These are phyloP conservation scores for Harpalus rubripes DNA, from an alignment of 2,888 invertebrate species.

Conservation along the genomic window DNA sequence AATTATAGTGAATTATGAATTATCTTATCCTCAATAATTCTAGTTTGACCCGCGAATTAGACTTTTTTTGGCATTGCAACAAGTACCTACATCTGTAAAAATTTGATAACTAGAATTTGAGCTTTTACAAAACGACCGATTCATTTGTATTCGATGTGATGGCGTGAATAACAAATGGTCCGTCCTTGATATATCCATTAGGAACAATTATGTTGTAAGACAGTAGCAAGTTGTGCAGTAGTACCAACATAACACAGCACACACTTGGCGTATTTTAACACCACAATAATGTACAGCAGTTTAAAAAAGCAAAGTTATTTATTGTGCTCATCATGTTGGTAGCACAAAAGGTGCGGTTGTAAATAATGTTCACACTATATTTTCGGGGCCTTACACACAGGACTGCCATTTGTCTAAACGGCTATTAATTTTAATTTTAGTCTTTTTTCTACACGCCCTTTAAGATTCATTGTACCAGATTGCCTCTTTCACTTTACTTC, in stretches of 20 bases:
- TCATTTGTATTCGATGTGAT: background rate
- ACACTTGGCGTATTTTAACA: conserved; percentile 35
- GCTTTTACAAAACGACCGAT: too few relatives aligned
- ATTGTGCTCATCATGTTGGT: conserved; percentile 75
- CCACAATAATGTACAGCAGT: conserved; percentile 70
- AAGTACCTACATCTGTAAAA: too few relatives aligned
- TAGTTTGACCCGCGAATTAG: too few relatives aligned
- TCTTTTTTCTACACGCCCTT: conserved; percentile 72
- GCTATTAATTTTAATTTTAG: conserved; percentile 76
- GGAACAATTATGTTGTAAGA: background rate
- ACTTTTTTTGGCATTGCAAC: too few relatives aligned
- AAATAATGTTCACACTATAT: conserved; percentile 77
- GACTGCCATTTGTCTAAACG: conserved; percentile 76
- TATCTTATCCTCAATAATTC: too few relatives aligned
- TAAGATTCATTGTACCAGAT: conserved; percentile 63
- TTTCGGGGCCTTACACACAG: conserved; percentile 74
- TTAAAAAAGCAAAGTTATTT: conserved; percentile 74
- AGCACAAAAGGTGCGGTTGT: conserved; percentile 76
- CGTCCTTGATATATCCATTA: background rate
- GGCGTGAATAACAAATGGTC: background rate
- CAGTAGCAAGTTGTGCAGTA: background rate
- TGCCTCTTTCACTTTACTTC: conserved; percentile 31
- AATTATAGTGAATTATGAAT: too few relatives aligned
- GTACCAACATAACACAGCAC: background rate
- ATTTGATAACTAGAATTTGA: too few relatives aligned